A percentile compares a stretch with the other conserved stretches of the same genome.
Conservation (phyloP, 2,888 invertebrate species). For the Venustoraphidia nigricollis region DNA sequence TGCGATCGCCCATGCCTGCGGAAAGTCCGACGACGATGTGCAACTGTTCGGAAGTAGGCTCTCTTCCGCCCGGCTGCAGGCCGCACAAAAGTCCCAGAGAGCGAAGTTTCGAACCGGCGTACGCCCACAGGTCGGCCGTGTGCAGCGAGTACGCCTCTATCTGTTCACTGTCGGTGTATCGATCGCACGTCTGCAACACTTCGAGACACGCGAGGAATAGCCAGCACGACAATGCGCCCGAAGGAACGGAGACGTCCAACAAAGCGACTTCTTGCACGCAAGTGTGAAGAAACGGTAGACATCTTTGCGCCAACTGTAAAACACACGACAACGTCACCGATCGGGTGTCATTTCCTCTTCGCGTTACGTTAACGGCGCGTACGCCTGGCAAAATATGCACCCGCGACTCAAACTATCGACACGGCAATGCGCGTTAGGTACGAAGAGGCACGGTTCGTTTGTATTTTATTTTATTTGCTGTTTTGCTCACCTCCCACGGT, state of each 20-base stretch:
- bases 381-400: no score
- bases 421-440: no score
- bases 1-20: conserved; percentile 72
- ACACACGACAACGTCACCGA: no score
- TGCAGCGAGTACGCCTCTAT: conserved; percentile 65
- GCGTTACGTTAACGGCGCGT: no score
- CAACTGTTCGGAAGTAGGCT: conserved; percentile 73
- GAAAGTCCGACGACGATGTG: conserved; percentile 82
- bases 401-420: no score
- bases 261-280: conserved; percentile 72
- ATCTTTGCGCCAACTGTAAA: conserved; percentile 66
- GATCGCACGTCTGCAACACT: conserved; percentile 63
- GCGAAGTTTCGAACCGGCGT: conserved; percentile 55
- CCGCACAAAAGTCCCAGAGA: conserved; percentile 83
- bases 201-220: conserved; percentile 83
- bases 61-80: conserved; percentile 62
- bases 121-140: conserved; percentile 76
- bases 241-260: conserved; percentile 61
- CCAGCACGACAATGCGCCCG: conserved; percentile 84
- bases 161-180: conserved; percentile 46
- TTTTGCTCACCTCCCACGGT: conserved; percentile 59
- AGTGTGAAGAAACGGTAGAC: conserved; percentile 80
- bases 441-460: no score
- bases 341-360: no score
- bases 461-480: background rate